Evolutionary conservation across 2,113 vertebrate species (phyloP).

Genomic region (Pelodiscus sinensis): DNA sequence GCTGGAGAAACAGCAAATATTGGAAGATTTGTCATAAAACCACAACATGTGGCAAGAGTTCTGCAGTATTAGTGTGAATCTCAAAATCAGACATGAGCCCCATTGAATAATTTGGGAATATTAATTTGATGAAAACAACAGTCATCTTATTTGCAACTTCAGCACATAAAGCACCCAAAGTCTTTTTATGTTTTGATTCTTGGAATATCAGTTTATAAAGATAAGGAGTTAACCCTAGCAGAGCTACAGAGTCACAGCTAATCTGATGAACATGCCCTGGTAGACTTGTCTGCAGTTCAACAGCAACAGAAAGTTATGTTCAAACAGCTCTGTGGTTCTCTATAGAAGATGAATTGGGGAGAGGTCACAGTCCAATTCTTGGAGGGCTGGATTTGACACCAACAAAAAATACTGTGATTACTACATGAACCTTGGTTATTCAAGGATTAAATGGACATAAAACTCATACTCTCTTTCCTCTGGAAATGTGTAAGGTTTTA

Average conservation of each 20-base stretch:
- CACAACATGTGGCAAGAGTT: background rate
- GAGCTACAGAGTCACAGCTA: background rate
- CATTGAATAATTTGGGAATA: background rate
- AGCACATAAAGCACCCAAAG: background rate
- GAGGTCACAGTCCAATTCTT: background rate
- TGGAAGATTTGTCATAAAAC: background rate
- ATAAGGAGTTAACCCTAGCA: background rate
- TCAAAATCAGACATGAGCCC: background rate
- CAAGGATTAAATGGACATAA: background rate
- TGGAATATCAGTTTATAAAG: constrained; percentile 7
- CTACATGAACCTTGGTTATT: background rate
- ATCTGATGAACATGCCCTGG: background rate
- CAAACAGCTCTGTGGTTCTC: background rate
- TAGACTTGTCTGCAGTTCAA: background rate
- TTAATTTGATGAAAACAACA: constrained; percentile 11
- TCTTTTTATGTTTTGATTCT: background rate
- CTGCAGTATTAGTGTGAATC: background rate
- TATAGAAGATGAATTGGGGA: background rate
- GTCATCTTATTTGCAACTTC: background rate
- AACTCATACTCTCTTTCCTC: no score
- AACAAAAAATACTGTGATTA: background rate
- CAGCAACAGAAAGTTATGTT: background rate
- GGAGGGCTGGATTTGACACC: background rate
- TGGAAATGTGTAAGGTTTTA: no score
- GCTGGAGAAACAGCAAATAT: background rate